phyloP scores from a whole-genome alignment of 1,140 invertebrate species.

The Ooceraea biroi region DNA sequence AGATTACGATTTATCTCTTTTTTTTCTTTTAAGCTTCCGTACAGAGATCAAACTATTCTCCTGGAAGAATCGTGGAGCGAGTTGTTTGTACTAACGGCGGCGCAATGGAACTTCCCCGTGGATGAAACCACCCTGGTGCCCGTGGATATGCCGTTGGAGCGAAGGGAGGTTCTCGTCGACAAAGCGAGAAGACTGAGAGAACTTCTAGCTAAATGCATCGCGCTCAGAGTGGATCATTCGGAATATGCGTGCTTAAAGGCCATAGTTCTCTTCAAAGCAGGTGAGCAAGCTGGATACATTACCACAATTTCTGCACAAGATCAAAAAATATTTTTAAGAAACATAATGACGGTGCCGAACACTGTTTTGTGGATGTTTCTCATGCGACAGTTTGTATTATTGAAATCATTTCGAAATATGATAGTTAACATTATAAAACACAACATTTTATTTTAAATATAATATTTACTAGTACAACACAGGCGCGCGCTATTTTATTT shows the following conservation, averaged over 20 bases:
- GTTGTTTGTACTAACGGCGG: slow-evolving; percentile 93
- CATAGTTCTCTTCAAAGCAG: slow-evolving; percentile 93
- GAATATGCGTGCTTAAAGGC: slow-evolving; percentile 95
- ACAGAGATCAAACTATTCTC: slow-evolving; percentile 90
- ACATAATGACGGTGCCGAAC: no score
- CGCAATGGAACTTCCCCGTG: slow-evolving; percentile 92
- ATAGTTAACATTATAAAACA: no score
- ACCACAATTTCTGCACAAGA: no score
- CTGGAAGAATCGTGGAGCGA: slow-evolving; percentile 94
- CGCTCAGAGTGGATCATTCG: slow-evolving; percentile 91
- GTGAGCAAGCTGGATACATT: slow-evolving; percentile 82
- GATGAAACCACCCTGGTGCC: slow-evolving; percentile 87
- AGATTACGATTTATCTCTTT: no score
- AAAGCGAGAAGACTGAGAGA: slow-evolving; percentile 88
- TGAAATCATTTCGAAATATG: no score
- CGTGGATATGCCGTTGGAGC: slow-evolving; percentile 75
- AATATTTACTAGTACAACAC: no score
- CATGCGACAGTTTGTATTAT: no score
- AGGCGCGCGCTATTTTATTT: no score
- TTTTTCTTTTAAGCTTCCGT: slow-evolving; percentile 87
- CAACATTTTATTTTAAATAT: no score
- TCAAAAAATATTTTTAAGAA: no score
- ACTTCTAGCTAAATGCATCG: slow-evolving; percentile 88
- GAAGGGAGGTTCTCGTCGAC: slow-evolving; percentile 84
- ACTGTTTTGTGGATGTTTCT: no score